Evolutionary conservation across 2,888 invertebrate genomes (phyloP), one percentile per base, ranked within the genome.

Genomic region (Danaus chrysippus): DNA sequence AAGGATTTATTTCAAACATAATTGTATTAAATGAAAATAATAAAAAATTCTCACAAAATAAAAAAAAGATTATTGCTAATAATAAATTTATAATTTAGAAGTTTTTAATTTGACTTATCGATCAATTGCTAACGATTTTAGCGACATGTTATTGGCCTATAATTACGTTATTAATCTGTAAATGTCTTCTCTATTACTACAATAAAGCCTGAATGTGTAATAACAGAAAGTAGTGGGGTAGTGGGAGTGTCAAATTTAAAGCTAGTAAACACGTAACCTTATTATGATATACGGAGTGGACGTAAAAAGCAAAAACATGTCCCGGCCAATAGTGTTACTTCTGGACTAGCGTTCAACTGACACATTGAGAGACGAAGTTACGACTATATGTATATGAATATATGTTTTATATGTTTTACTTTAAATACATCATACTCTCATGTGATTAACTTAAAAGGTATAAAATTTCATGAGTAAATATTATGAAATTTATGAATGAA

Each of bases 291-390:
- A 15, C 65, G 59, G 54, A 62, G 59, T 59, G 63, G 65, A 55
- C 59, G 67, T 67, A 63, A 78, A 83, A 79, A 84, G 83, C 75
- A 74, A 83, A 84, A 81, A 70, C 83, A 67, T 84, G 84, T 84
- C 72, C 70, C 67, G 71, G 70, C 69, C 74, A 78, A 79, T 75
- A 72, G 67, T 74, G 76, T 83, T 83, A 83, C 75, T 68, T 70
- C 65, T 58, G 11, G 56, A 52, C 60, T 64, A 6, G 49, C 17
- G 17, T 15, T 17, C 17, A 49, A 2, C 17, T 49, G 10, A 11
- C 11, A 49, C 49, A 17, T 17, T 49, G 9, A 10, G 11, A 11
- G 12, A 3, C 49, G 49, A 49, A 49, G 17, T 49, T 13, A 46
- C 46, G 23, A 46, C 46, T 46, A 49, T 10, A 10, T 17, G 9